Conservation (phyloP, 2,888 invertebrate species). For the Meandrusa payeni region DNA sequence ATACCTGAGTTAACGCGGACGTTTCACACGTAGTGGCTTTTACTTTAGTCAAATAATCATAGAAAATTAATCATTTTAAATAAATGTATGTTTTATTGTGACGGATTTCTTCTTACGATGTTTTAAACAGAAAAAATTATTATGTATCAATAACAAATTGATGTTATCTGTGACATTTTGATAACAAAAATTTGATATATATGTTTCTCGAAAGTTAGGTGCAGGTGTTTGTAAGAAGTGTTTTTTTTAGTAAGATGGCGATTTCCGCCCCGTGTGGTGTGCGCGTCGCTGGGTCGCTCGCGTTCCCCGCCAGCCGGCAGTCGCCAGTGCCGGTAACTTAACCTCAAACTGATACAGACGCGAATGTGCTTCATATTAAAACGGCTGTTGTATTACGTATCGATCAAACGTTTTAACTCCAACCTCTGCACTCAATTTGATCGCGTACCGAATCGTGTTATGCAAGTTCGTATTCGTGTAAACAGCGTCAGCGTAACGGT, state of each 20-base stretch:
- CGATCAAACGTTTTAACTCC: conserved; percentile 30
- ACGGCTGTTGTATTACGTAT: conserved; percentile 54
- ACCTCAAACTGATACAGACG: conserved; percentile 79
- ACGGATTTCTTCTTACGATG: too few relatives aligned
- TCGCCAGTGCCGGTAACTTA: conserved; percentile 76
- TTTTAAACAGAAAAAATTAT: too few relatives aligned
- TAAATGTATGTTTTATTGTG: too few relatives aligned
- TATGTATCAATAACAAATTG: too few relatives aligned
- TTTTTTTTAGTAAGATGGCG: conserved; percentile 30
- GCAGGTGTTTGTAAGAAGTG: too few relatives aligned
- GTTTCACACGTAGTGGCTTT: conserved; percentile 48
- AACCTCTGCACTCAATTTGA: conserved; percentile 17
- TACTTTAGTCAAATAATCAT: too few relatives aligned
- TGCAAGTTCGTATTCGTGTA: not conserved
- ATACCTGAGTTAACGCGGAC: conserved; percentile 66
- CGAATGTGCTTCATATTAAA: conserved; percentile 71
- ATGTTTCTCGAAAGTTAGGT: too few relatives aligned
- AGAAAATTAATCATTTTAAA: too few relatives aligned
- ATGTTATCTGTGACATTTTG: too few relatives aligned
- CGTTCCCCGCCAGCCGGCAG: conserved; percentile 61
- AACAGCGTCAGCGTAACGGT: conserved; percentile 29
- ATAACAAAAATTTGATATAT: too few relatives aligned
- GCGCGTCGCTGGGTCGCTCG: conserved; percentile 50
- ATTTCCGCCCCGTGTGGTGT: conserved; percentile 55
- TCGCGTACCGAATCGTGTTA: conserved; percentile 2